phyloP scores from a whole-genome alignment of 2,888 invertebrate species.

The Chymomyza procnemis region DNA sequence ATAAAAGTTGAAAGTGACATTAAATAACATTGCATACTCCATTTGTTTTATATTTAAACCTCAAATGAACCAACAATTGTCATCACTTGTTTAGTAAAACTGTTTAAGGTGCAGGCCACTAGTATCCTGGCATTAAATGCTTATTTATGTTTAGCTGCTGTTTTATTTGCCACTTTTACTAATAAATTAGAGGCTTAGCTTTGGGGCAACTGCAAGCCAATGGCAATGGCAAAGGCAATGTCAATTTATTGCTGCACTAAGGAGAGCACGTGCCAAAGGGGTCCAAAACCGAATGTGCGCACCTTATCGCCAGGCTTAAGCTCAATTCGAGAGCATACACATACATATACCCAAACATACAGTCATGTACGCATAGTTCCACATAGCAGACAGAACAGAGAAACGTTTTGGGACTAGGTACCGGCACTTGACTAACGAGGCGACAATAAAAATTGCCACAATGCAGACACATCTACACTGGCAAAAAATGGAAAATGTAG shows the following conservation, averaged over 20 bases:
- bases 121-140: conserved; percentile 36
- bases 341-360: conserved; percentile 22
- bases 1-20: conserved; percentile 71
- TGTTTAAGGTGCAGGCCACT: conserved; percentile 7
- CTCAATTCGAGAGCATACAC: conserved; percentile 1
- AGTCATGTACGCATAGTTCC: not conserved
- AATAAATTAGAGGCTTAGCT: conserved; percentile 74
- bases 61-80: conserved; percentile 45
- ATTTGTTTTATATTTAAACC: conserved; percentile 7
- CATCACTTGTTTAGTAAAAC: conserved; percentile 7
- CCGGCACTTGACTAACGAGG: conserved; percentile 59
- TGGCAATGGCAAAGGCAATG: conserved; percentile 59
- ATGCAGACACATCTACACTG: not conserved
- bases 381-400: conserved; percentile 23
- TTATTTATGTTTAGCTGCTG: conserved; percentile 63
- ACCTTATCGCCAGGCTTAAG: conserved; percentile 70
- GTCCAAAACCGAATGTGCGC: conserved; percentile 53
- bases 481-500: not conserved
- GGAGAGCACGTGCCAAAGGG: conserved; percentile 55
- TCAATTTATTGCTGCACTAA: conserved; percentile 66
- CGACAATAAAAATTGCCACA: conserved; percentile 61
- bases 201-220: conserved; percentile 16
- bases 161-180: conserved; percentile 59
- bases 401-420: conserved; percentile 58
- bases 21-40: conserved; percentile 56